phyloP scores from a whole-genome alignment of 1,140 invertebrate genomes.

The Coptotermes formosanus region DNA sequence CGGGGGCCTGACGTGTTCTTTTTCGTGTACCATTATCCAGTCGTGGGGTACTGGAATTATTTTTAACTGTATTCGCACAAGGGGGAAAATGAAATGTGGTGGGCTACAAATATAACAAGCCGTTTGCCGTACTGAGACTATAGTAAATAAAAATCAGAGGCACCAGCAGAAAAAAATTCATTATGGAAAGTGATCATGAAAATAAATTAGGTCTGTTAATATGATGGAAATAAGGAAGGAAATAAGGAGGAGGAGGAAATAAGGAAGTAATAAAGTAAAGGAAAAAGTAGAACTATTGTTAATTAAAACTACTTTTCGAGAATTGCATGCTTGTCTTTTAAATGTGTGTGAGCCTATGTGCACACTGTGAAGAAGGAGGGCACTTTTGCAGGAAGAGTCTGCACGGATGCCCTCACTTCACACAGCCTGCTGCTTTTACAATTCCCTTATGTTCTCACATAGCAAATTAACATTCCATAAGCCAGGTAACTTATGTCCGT shows the following conservation, averaged over 20 bases:
- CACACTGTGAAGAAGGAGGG: not conserved
- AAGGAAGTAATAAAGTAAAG: too few relatives aligned
- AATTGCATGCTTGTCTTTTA: not conserved
- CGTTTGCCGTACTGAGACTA: not conserved
- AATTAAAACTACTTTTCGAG: not conserved
- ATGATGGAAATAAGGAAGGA: not conserved
- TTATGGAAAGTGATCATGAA: too few relatives aligned
- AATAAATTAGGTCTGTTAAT: not conserved
- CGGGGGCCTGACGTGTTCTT: not conserved
- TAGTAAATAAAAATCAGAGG: not conserved
- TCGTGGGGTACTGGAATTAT: not conserved
- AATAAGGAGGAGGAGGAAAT: too few relatives aligned
- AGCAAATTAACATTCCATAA: not conserved
- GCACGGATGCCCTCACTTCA: not conserved
- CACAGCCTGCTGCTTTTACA: not conserved
- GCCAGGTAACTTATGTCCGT: not conserved
- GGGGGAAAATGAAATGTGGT: slow-evolving; percentile 28
- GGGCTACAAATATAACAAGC: slow-evolving; percentile 21
- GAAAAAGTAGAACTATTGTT: not conserved
- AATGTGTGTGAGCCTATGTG: not conserved
- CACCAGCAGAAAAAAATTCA: not conserved
- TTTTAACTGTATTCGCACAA: slow-evolving; percentile 10
- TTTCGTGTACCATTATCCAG: not conserved
- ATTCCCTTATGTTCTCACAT: not conserved
- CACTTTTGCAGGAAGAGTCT: not conserved